Evolutionary conservation across 2,113 vertebrate species (phyloP).

Genomic region (Siniperca knerii): DNA sequence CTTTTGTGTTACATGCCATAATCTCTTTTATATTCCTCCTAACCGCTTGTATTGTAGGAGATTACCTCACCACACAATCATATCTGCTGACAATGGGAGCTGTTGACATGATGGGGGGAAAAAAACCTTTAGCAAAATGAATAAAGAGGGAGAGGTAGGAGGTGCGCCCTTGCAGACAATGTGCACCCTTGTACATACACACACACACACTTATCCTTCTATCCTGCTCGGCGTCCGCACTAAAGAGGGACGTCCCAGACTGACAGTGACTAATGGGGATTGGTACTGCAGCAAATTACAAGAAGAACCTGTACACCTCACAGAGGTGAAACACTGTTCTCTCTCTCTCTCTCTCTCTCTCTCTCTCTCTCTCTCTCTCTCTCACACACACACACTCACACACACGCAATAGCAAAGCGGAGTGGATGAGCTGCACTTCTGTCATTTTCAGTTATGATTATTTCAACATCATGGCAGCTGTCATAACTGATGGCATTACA

Average conservation of each 20-base stretch:
- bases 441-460: slow-evolving; percentile 31
- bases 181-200: slow-evolving; percentile 51
- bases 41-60: slow-evolving; percentile 63
- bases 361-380: background rate
- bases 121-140: slow-evolving; percentile 51
- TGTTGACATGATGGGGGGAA: slow-evolving; percentile 58
- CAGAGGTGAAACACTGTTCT: slow-evolving; percentile 51
- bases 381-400: background rate
- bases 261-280: slow-evolving; percentile 80
- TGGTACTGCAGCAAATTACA: slow-evolving; percentile 74
- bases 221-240: slow-evolving; percentile 46
- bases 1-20: slow-evolving; percentile 68
- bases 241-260: slow-evolving; percentile 67
- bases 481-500: slow-evolving; percentile 43
- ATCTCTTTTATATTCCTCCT: slow-evolving; percentile 71
- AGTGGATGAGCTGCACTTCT: background rate
- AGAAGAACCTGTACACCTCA: slow-evolving; percentile 45
- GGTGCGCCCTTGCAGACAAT: slow-evolving; percentile 56
- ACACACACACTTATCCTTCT: slow-evolving; percentile 37
- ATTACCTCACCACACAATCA: slow-evolving; percentile 73
- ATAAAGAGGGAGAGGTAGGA: slow-evolving; percentile 49
- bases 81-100: slow-evolving; percentile 73
- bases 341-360: background rate
- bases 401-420: background rate
- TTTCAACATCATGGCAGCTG: slow-evolving; percentile 25